phyloP scores from a whole-genome alignment of 35 echinoderm and acorn worm species.

The Acanthaster planci region DNA sequence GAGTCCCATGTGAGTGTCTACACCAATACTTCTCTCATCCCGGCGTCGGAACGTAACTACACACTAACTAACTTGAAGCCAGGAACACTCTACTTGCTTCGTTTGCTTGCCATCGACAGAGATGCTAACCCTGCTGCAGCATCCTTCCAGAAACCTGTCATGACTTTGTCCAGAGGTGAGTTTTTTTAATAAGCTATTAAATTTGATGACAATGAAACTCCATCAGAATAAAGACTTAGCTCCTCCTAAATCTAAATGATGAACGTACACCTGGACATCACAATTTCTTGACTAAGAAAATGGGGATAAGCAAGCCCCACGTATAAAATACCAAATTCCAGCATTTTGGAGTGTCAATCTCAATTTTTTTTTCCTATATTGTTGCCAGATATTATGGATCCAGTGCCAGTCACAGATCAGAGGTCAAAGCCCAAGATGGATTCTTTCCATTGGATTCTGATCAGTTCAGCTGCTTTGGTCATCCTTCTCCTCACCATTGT shows the following conservation, averaged over 20 bases:
- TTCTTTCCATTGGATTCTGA: neutral
- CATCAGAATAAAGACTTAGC: too few relatives aligned
- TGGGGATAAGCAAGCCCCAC: too few relatives aligned
- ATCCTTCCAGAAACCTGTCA: conserved; percentile 10
- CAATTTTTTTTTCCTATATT: neutral
- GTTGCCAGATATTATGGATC: conserved; percentile 9
- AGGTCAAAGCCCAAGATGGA: neutral
- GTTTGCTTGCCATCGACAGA: neutral
- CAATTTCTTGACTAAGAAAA: neutral
- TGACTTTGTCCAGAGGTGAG: conserved; percentile 10
- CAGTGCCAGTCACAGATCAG: neutral
- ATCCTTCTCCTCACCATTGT: neutral
- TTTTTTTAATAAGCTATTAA: too few relatives aligned
- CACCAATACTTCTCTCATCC: neutral
- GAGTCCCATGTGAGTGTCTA: neutral
- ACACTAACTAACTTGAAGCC: neutral
- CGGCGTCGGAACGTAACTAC: neutral
- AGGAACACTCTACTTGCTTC: neutral
- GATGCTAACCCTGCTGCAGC: neutral
- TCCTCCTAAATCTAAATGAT: neutral
- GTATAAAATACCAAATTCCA: too few relatives aligned
- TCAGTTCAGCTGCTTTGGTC: neutral
- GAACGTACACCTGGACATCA: neutral
- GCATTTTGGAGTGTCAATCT: neutral
- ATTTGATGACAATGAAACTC: too few relatives aligned